These are phyloP conservation scores for Hemibagrus guttatus DNA, from an alignment of 2,797 vertebrate genomes.

Conservation along the genomic window DNA sequence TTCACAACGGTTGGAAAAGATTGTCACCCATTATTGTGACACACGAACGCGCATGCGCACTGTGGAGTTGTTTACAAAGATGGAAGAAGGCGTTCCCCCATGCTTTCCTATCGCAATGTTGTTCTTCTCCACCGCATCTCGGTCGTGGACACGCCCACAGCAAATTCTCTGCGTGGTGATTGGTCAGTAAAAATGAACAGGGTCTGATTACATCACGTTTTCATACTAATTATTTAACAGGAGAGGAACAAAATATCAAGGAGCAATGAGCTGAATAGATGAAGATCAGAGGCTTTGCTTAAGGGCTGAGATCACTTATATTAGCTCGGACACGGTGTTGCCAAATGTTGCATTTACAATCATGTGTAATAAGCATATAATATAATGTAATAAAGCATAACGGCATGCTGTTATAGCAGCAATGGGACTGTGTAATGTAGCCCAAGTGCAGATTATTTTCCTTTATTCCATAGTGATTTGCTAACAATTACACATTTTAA, in stretches of 20 bases:
- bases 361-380: neutral
- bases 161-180: neutral
- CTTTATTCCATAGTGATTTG: no score
- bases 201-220: neutral
- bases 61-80: slow-evolving; percentile 75
- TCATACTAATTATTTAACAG: neutral
- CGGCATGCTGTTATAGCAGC: neutral
- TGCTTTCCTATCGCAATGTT: slow-evolving; percentile 26
- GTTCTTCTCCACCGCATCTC: slow-evolving; percentile 16
- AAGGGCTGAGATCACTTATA: neutral
- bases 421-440: neutral
- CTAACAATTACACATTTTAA: neutral
- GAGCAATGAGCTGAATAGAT: neutral
- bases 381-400: neutral
- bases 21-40: slow-evolving; percentile 75
- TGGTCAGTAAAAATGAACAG: neutral
- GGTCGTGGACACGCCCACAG: neutral
- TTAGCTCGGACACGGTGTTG: neutral
- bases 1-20: slow-evolving; percentile 63
- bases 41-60: slow-evolving; percentile 72
- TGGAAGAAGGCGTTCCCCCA: slow-evolving; percentile 58
- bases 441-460: neutral
- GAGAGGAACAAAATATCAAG: neutral
- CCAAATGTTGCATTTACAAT: neutral
- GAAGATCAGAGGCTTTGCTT: neutral